Percentiles rank a stretch among this genome's conserved stretches.
phyloP scores from a whole-genome alignment of 1,140 invertebrate genomes.

The Caenorhabditis latens region DNA sequence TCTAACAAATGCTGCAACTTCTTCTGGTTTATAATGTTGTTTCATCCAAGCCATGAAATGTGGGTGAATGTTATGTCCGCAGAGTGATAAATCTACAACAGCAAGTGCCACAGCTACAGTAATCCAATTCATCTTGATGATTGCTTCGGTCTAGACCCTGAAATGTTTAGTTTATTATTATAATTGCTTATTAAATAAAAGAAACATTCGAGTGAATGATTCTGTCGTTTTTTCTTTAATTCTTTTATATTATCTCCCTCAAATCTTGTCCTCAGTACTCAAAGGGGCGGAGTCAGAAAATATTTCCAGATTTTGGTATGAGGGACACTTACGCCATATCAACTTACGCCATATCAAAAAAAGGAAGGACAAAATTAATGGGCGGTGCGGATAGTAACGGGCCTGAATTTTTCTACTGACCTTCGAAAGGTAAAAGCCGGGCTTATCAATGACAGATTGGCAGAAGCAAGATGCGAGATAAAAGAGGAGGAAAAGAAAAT shows the following conservation, averaged over 20 bases:
- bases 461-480: not conserved
- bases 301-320: conserved; percentile 13
- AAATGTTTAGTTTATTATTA: conserved; percentile 27
- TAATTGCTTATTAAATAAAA: not conserved
- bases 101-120: conserved; percentile 5
- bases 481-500: conserved; percentile 8
- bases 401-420: conserved; percentile 3
- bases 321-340: not conserved
- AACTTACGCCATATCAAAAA: conserved; percentile 5
- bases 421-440: not conserved
- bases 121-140: conserved; percentile 22
- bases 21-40: conserved; percentile 14
- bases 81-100: not conserved
- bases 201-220: not conserved
- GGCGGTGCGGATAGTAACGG: conserved; percentile 25
- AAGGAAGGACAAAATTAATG: not conserved
- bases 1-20: conserved; percentile 8
- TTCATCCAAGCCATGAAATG: conserved; percentile 36
- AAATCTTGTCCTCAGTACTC: not conserved
- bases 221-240: not conserved
- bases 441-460: conserved; percentile 43
- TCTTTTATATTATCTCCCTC: not conserved
- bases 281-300: conserved; percentile 18
- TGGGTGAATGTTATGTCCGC: not conserved
- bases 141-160: not conserved